Conservation (phyloP, 2,888 invertebrate genomes). For the Amphipoea oculea region DNA sequence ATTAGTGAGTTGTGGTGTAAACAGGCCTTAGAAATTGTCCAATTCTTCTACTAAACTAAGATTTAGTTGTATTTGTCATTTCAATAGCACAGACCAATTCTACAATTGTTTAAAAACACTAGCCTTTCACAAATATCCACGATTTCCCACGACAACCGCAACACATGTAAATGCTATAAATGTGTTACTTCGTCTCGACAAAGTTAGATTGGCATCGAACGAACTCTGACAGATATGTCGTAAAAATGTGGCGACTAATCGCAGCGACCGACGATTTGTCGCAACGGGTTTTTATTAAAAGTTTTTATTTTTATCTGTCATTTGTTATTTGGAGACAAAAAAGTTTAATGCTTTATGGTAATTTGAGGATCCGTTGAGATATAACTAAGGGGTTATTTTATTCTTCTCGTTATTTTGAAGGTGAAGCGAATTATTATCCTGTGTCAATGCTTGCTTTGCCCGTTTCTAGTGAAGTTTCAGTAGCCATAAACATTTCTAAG, state of each 20-base stretch:
- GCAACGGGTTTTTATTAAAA: slow-evolving; percentile 64
- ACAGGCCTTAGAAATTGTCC: too few species aligned
- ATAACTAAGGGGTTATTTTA: neutral
- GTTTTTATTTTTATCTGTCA: slow-evolving; percentile 59
- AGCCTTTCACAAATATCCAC: slow-evolving; percentile 11
- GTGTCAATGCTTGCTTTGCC: neutral
- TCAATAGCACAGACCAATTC: neutral
- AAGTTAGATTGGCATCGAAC: slow-evolving; percentile 88
- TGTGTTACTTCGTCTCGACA: slow-evolving; percentile 79
- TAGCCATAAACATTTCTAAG: neutral
- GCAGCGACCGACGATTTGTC: slow-evolving; percentile 67
- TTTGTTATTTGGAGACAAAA: slow-evolving; percentile 51
- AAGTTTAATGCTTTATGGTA: slow-evolving; percentile 53
- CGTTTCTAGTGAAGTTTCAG: neutral
- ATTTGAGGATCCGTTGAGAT: slow-evolving; percentile 40
- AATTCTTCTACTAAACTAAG: neutral
- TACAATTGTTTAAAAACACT: neutral
- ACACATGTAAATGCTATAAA: slow-evolving; percentile 79
- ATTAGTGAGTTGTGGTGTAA: too few species aligned
- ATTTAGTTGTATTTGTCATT: neutral
- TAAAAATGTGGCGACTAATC: slow-evolving; percentile 79
- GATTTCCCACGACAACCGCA: slow-evolving; percentile 43
- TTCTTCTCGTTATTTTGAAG: slow-evolving; percentile 12
- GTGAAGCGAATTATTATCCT: neutral
- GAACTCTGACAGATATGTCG: slow-evolving; percentile 80